Evolutionary conservation across 2,113 vertebrate genomes (phyloP), one percentile per base, ranked within the genome.

Genomic region (Gavialis gangeticus): DNA sequence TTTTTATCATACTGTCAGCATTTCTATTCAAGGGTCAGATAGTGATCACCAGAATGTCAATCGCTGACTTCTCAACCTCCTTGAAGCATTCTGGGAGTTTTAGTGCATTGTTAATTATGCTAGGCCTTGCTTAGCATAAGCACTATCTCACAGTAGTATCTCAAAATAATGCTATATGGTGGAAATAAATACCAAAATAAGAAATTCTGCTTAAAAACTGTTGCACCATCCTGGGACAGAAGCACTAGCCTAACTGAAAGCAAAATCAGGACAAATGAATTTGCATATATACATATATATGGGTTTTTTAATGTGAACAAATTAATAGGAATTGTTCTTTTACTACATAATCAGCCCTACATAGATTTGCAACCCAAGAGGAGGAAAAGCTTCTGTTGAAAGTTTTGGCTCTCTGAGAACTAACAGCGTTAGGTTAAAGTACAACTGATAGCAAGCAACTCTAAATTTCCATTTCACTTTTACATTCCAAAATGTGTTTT

Each of bases 101-200:
- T n/a, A n/a, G n/a, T n/a, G n/a, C n/a, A n/a, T n/a, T n/a, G n/a
- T n/a, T n/a, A n/a, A n/a, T n/a, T n/a, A n/a, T n/a, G n/a, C n/a
- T n/a, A n/a, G n/a, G n/a, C n/a, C n/a, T n/a, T n/a, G n/a, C n/a
- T n/a, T n/a, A n/a, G n/a, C n/a, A n/a, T n/a, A n/a, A n/a, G n/a
- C n/a, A n/a, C n/a, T n/a, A n/a, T n/a, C 2, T 30, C 56, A 37
- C 9, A 3, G 14, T 0, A 0, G 3, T 66, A 10, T 64, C 93
- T 24, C 8, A 71, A 37, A 71, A 7, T 16, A 14, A 28, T 22
- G 6, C 16, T 76, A 34, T 9, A 82, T 28, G 27, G 37, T 46
- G 28, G 19, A 95, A 92, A 75, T 13, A 59, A 86, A 84, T 4
- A 3, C 8, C n/a, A 67, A 56, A 62, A 24, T 34, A 62, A 67